Percentiles rank a stretch among this genome's conserved stretches.
These are phyloP conservation scores for Dendrolimus punctatus DNA, from an alignment of 1,140 invertebrate genomes.

Conservation along the genomic window DNA sequence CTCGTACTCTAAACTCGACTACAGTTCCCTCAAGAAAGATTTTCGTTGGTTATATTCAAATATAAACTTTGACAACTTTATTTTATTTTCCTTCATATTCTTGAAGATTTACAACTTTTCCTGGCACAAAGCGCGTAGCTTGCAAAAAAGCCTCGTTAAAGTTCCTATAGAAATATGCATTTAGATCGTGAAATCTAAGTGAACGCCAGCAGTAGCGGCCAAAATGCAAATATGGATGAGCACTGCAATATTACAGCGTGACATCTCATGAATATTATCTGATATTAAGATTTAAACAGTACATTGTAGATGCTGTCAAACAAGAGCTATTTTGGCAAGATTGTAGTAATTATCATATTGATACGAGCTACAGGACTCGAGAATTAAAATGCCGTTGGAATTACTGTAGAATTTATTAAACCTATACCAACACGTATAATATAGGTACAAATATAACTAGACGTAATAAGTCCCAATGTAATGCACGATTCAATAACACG, in stretches of 20 bases:
- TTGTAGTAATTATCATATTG: not conserved
- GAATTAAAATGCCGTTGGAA: too few relatives aligned
- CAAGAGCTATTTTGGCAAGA: too few relatives aligned
- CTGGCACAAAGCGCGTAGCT: constrained; percentile 1
- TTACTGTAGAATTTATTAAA: too few relatives aligned
- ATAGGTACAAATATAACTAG: too few relatives aligned
- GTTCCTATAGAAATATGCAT: constrained; percentile 18
- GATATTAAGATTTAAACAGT: constrained; percentile 14
- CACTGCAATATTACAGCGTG: constrained; percentile 23
- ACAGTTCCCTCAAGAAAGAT: too few relatives aligned
- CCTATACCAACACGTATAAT: too few relatives aligned
- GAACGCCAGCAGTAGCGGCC: constrained; percentile 28
- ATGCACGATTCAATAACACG: too few relatives aligned
- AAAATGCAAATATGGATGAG: constrained; percentile 34
- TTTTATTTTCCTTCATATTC: not conserved
- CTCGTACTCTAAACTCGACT: not conserved
- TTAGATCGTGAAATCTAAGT: constrained; percentile 12
- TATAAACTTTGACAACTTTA: not conserved
- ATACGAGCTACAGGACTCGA: too few relatives aligned
- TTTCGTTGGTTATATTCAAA: not conserved
- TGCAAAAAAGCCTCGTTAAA: constrained; percentile 14
- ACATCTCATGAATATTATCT: constrained; percentile 25
- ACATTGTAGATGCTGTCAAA: not conserved
- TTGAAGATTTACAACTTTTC: not conserved
- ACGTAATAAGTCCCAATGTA: too few relatives aligned